Evolutionary conservation across 1,140 invertebrate genomes (phyloP), one percentile per base, ranked within the genome.

Genomic region (Cherax destructor): DNA sequence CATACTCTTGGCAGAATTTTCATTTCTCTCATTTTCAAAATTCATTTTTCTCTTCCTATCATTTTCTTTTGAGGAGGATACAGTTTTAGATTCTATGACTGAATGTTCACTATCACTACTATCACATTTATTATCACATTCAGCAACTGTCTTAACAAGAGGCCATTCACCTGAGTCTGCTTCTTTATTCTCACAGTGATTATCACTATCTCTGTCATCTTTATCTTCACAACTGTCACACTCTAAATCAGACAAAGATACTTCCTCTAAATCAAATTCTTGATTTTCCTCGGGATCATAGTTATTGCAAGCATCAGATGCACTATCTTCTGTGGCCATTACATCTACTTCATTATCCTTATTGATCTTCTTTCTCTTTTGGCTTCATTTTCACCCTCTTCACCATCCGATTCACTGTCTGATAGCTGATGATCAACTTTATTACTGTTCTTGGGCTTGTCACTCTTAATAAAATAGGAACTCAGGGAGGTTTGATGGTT

Each of bases 261-360:
- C 61, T 76, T 91, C 89, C 9, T 91, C 89, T 59, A 79, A 24
- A 16, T 50, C 52, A 80, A 91, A 91, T 30, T 86, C 89, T 41
- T 86, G 72, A 56, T 91, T 91, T 65, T 86, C 89, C 6, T 86
- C 59, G 7, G 89, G 83, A 47, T 91, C 89, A 56, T 91, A 91
- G 11, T 76, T 81, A n/a, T 50, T 76, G 13, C 69, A 41, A 47
- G 30, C 69, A 76, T 77, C 50, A 24, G n/a, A n/a, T 21, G 56
- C 24, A 81, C 30, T 7, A 6, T 76, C 79, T 10, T 83, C 86
- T 72, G 69, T 59, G 9, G n/a, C 4, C 9, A 13, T 16, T 85
- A 16, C 87, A 65, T 72, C 78, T 7, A 16, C 50, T n/a, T 89
- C 18, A 10, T 2, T 24, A 83, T 3, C 1, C 7, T 50, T 30